Evolutionary conservation across 1,140 invertebrate genomes (phyloP).

Genomic region (Drosophila yakuba): DNA sequence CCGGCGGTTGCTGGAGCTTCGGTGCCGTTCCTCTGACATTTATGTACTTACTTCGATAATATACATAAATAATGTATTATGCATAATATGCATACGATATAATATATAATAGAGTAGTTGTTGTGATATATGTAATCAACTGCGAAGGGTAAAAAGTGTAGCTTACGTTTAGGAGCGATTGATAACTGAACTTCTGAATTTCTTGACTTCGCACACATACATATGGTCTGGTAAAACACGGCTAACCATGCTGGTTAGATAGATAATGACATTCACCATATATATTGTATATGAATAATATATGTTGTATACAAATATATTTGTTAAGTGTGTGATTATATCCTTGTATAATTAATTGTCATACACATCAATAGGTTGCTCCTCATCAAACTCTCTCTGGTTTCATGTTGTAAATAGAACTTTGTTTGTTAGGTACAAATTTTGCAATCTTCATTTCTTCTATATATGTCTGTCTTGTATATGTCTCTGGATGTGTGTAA

Average conservation of each 20-base stretch:
- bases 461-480: slow-evolving; percentile 34
- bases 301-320: slow-evolving; percentile 74
- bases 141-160: slow-evolving; percentile 33
- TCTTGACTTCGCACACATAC: slow-evolving; percentile 45
- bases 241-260: slow-evolving; percentile 44
- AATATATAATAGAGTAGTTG: slow-evolving; percentile 14
- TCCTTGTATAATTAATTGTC: slow-evolving; percentile 81
- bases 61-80: background rate
- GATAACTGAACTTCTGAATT: slow-evolving; percentile 41
- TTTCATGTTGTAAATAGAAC: slow-evolving; percentile 68
- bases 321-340: slow-evolving; percentile 46
- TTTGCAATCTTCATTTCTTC: slow-evolving; percentile 43
- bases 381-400: slow-evolving; percentile 21
- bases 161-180: slow-evolving; percentile 19
- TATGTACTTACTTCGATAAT: background rate
- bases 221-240: slow-evolving; percentile 79
- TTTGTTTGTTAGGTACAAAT: slow-evolving; percentile 69
- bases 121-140: slow-evolving; percentile 28
- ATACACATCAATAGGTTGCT: slow-evolving; percentile 74
- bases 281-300: slow-evolving; percentile 55
- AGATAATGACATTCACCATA: slow-evolving; percentile 48
- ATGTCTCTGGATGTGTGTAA: slow-evolving; percentile 9
- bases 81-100: no score
- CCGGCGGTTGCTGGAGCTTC: slow-evolving; percentile 1
- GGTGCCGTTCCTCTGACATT: slow-evolving; percentile 21